Evolutionary conservation across 2,797 vertebrate species (phyloP).

Genomic region (Cyprinella venusta): DNA sequence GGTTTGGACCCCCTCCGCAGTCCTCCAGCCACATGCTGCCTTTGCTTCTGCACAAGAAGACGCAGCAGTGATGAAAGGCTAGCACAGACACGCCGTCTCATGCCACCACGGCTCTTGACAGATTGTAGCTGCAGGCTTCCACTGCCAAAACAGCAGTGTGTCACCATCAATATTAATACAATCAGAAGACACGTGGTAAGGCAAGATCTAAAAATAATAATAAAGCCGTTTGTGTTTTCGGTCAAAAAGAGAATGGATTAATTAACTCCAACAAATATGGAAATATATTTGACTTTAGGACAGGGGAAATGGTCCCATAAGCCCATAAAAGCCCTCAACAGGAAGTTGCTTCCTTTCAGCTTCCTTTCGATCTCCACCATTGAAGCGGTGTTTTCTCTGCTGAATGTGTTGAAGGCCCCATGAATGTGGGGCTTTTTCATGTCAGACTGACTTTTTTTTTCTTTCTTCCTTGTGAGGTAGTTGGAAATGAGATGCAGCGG

Average conservation of each 20-base stretch:
- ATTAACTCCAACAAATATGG: background rate
- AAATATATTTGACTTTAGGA: conserved; percentile 36
- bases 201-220: conserved; percentile 10
- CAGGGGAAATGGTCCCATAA: conserved; percentile 12
- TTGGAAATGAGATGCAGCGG: background rate
- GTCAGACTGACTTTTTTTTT: conserved; percentile 2
- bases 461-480: background rate
- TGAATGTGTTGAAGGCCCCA: conserved; percentile 32
- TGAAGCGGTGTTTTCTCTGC: conserved; percentile 29
- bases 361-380: background rate
- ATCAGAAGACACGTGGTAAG: conserved; percentile 25
- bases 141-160: conserved; percentile 39
- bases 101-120: conserved; percentile 47
- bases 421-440: conserved; percentile 38
- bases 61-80: conserved; percentile 48
- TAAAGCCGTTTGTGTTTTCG: background rate
- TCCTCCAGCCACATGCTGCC: conserved; percentile 16
- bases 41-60: conserved; percentile 40
- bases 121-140: conserved; percentile 49
- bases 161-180: conserved; percentile 52
- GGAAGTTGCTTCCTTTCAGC: conserved; percentile 27
- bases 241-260: background rate
- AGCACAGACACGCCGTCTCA: conserved; percentile 40
- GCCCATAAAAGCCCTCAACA: conserved; percentile 23
- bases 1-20: background rate